phyloP scores from a whole-genome alignment of 1,140 invertebrate species.

The Marisa cornuarietis region DNA sequence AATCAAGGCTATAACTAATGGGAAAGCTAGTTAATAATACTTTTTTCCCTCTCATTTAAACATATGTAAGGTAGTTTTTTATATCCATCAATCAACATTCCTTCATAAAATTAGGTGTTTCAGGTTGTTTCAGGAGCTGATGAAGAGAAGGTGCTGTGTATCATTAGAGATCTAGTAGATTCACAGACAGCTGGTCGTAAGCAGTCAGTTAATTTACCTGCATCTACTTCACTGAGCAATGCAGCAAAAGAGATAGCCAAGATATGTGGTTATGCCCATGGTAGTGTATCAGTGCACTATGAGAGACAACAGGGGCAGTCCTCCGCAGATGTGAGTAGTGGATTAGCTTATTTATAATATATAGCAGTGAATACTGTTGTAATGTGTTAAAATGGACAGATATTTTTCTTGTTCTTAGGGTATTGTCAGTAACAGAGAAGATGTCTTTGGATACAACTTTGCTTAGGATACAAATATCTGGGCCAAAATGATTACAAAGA shows the following conservation, averaged over 20 bases:
- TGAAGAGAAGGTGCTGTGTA: constrained; percentile 68
- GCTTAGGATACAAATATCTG: too few species aligned
- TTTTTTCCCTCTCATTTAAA: too few species aligned
- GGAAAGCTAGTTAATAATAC: too few species aligned
- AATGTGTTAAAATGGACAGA: too few species aligned
- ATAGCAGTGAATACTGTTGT: background rate
- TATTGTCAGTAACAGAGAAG: too few species aligned
- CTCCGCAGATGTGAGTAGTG: constrained; percentile 44
- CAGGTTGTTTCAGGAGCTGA: constrained; percentile 53
- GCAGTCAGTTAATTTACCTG: constrained; percentile 65
- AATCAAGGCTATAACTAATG: too few species aligned
- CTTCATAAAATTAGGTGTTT: background rate
- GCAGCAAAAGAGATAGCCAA: constrained; percentile 69
- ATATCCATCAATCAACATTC: background rate
- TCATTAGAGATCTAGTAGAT: constrained; percentile 70
- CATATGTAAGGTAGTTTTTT: too few species aligned
- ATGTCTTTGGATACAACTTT: too few species aligned
- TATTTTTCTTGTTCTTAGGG: too few species aligned
- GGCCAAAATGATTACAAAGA: too few species aligned
- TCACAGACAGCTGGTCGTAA: constrained; percentile 48
- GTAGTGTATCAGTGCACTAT: constrained; percentile 68
- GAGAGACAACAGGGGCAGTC: constrained; percentile 55
- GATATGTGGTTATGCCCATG: constrained; percentile 69
- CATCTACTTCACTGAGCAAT: constrained; percentile 66
- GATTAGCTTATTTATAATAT: constrained; percentile 5